Evolutionary conservation across 2,797 vertebrate genomes (phyloP).

Genomic region (Hybognathus amarus): DNA sequence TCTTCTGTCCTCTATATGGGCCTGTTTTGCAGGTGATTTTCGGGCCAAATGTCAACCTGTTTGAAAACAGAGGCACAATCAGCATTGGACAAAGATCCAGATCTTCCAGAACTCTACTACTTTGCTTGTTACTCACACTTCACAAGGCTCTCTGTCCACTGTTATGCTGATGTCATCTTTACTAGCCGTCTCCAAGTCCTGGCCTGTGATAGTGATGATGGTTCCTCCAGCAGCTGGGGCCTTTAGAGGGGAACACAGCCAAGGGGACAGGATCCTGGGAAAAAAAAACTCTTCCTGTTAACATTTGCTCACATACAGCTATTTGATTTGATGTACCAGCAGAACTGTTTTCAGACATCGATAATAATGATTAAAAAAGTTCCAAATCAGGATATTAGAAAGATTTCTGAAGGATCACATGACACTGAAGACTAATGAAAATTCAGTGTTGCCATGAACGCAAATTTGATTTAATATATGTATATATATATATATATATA

Average conservation of each 20-base stretch:
- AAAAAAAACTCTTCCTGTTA: not conserved
- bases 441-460: not conserved
- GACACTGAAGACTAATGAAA: not conserved
- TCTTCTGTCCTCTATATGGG: slow-evolving; percentile 58
- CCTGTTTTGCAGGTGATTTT: slow-evolving; percentile 75
- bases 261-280: slow-evolving; percentile 81
- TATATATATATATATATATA: too few relatives aligned
- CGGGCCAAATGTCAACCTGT: slow-evolving; percentile 69
- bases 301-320: not conserved
- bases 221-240: slow-evolving; percentile 86
- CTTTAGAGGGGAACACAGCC: slow-evolving; percentile 69
- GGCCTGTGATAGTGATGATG: slow-evolving; percentile 84
- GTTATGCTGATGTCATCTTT: slow-evolving; percentile 82
- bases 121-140: slow-evolving; percentile 81
- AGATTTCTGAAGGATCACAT: not conserved
- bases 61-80: slow-evolving; percentile 58
- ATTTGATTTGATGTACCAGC: too few relatives aligned
- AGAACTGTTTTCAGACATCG: not conserved
- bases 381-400: not conserved
- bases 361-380: not conserved
- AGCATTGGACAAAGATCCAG: not conserved
- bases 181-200: slow-evolving; percentile 84
- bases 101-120: not conserved
- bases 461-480: too few relatives aligned
- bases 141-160: slow-evolving; percentile 79